Percentiles rank a stretch among this genome's conserved stretches.
These are phyloP conservation scores for Oscheius sp. DNA, from an alignment of 2,888 invertebrate species.

Conservation along the genomic window DNA sequence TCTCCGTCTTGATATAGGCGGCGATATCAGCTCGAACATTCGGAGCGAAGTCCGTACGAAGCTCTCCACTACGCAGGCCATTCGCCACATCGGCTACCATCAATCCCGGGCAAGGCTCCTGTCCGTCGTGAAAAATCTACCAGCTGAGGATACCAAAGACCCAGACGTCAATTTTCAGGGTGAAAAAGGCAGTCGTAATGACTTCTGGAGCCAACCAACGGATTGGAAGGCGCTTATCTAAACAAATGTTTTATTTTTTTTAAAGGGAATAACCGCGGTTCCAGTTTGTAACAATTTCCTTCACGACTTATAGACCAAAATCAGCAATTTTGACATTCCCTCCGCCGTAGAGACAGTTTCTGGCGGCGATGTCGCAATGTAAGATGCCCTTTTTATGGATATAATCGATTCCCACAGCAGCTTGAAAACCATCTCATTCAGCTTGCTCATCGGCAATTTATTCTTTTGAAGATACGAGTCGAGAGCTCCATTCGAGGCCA, in stretches of 20 bases:
- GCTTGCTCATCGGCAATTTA: not conserved
- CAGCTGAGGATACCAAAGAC: slow-evolving; percentile 52
- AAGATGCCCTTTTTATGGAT: slow-evolving; percentile 36
- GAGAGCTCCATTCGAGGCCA: not conserved
- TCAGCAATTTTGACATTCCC: slow-evolving; percentile 49
- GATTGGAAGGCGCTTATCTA: too few relatives aligned
- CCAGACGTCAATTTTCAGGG: slow-evolving; percentile 47
- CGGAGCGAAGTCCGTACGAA: slow-evolving; percentile 2
- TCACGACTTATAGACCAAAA: slow-evolving; percentile 49
- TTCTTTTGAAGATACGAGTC: not conserved
- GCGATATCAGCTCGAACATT: not conserved
- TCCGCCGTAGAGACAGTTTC: slow-evolving; percentile 46
- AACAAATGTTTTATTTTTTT: not conserved
- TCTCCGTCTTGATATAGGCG: not conserved
- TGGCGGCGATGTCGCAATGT: slow-evolving; percentile 39
- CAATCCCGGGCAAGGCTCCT: slow-evolving; percentile 60
- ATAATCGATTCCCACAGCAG: slow-evolving; percentile 54
- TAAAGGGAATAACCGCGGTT: not conserved
- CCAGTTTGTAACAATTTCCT: slow-evolving; percentile 23
- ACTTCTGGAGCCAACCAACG: slow-evolving; percentile 55
- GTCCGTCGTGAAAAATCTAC: slow-evolving; percentile 53
- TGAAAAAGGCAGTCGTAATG: slow-evolving; percentile 40
- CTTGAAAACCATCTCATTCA: slow-evolving; percentile 30
- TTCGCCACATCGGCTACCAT: slow-evolving; percentile 27
- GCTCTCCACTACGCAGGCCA: not conserved